These are phyloP conservation scores for Drosophila stalkeri DNA, from an alignment of 2,888 invertebrate species.

Conservation along the genomic window DNA sequence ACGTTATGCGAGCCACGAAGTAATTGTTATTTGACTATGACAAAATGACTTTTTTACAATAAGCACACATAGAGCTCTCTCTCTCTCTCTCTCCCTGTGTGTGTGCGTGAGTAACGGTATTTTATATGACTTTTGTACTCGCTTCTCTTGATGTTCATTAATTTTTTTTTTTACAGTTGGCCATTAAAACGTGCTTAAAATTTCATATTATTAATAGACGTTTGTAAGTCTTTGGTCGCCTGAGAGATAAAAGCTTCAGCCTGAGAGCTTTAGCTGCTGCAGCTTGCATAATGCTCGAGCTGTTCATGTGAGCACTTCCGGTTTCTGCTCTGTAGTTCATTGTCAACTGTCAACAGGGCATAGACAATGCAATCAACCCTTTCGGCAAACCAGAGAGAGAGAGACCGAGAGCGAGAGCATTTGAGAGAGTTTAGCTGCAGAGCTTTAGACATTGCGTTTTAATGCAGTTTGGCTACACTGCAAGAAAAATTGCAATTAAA, in stretches of 20 bases:
- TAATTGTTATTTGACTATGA: conserved; percentile 66
- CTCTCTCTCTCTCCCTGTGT: no score
- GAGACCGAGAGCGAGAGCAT: conserved; percentile 4
- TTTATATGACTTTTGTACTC: conserved; percentile 24
- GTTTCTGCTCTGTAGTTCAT: conserved; percentile 65
- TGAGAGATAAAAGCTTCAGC: conserved; percentile 23
- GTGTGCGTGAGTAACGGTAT: conserved; percentile 47
- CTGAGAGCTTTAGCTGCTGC: conserved; percentile 49
- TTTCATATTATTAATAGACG: conserved; percentile 24
- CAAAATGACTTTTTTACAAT: conserved; percentile 66
- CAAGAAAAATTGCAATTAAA: conserved; percentile 22
- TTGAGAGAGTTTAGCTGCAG: conserved; percentile 13
- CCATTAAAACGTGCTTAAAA: conserved; percentile 64
- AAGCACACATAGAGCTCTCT: conserved; percentile 4
- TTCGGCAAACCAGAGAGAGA: conserved; percentile 10
- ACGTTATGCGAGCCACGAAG: conserved; percentile 57
- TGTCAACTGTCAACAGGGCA: conserved; percentile 65
- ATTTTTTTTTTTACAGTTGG: conserved; percentile 54
- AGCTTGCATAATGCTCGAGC: conserved; percentile 60
- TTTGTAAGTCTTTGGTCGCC: not conserved
- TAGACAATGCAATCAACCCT: conserved; percentile 31
- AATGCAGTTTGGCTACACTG: conserved; percentile 52
- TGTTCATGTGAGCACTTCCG: conserved; percentile 61
- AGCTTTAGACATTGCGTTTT: conserved; percentile 28
- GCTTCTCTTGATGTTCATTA: conserved; percentile 12